Evolutionary conservation across 2,113 vertebrate species (phyloP).

Genomic region (Trochalopteron elliotii): DNA sequence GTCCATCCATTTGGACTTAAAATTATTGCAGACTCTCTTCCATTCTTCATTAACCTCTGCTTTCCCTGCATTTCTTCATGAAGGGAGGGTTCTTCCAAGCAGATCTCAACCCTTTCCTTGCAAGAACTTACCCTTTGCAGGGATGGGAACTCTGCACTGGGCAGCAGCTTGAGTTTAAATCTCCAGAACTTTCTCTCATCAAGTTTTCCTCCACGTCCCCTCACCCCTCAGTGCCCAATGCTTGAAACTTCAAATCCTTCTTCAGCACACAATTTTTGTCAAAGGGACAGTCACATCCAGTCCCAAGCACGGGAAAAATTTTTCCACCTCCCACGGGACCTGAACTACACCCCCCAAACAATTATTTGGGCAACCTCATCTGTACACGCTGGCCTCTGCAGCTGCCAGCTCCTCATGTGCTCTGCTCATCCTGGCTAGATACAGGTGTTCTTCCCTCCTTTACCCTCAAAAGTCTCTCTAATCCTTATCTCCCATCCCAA

Average conservation of each 20-base stretch:
- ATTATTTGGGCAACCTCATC: not conserved
- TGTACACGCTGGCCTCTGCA: not conserved
- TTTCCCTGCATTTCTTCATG: not conserved
- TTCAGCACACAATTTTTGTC: not conserved
- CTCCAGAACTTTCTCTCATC: not conserved
- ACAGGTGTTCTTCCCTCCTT: not conserved
- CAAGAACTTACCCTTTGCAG: not conserved
- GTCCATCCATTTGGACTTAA: not conserved
- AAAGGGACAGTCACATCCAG: not conserved
- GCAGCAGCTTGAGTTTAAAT: not conserved
- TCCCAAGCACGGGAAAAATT: not conserved
- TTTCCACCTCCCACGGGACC: not conserved
- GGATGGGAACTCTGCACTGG: not conserved
- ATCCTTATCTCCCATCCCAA: not conserved
- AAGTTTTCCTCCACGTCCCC: not conserved
- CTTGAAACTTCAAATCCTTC: not conserved
- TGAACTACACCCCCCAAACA: not conserved
- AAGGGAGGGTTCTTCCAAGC: not conserved
- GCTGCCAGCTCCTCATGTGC: not conserved
- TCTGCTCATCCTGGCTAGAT: not conserved
- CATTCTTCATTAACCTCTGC: not conserved
- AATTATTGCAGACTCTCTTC: not conserved
- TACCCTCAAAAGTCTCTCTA: not conserved
- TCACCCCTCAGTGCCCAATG: not conserved
- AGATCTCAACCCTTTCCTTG: not conserved